Conservation (phyloP, 2,888 invertebrate genomes). For the Drosophila tanythrix region DNA sequence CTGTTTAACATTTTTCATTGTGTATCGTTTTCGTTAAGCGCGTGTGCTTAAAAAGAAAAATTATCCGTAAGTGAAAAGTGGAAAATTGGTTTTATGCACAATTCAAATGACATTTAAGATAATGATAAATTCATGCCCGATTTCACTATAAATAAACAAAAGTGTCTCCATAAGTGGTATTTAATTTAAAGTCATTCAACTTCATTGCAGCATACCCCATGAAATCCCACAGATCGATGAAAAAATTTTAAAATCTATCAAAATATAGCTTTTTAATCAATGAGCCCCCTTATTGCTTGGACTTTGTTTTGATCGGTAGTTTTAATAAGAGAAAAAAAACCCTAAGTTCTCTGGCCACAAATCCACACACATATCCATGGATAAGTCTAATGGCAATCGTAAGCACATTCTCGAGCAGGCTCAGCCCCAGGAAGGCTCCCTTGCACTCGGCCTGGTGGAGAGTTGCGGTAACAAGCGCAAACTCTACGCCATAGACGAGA, state of each 20-base stretch:
- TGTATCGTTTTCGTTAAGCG: slow-evolving; percentile 13
- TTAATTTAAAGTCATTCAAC: background rate
- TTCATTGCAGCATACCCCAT: slow-evolving; percentile 34
- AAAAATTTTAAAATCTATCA: slow-evolving; percentile 6
- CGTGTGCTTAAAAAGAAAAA: background rate
- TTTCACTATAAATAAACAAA: background rate
- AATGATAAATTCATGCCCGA: background rate
- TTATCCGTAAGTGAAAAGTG: slow-evolving; percentile 34
- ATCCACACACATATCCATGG: slow-evolving; percentile 46
- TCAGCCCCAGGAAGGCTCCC: slow-evolving; percentile 28
- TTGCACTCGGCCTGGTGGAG: slow-evolving; percentile 31
- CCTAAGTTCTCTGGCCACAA: slow-evolving; percentile 1
- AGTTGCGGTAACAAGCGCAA: slow-evolving; percentile 61
- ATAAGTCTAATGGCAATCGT: slow-evolving; percentile 64
- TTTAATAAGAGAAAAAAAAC: slow-evolving; percentile 5
- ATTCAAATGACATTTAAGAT: background rate
- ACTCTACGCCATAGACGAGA: slow-evolving; percentile 73
- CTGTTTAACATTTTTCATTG: slow-evolving; percentile 42
- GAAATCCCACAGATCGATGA: slow-evolving; percentile 66
- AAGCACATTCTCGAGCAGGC: slow-evolving; percentile 40
- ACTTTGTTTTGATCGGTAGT: slow-evolving; percentile 61
- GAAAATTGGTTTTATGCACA: background rate
- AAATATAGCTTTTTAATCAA: slow-evolving; percentile 35
- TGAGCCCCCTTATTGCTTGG: slow-evolving; percentile 55
- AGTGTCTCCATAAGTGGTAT: background rate